A percentile compares a stretch with the other conserved stretches of the same genome.
phyloP scores from a whole-genome alignment of 2,113 vertebrate species.

The Tyto alba region DNA sequence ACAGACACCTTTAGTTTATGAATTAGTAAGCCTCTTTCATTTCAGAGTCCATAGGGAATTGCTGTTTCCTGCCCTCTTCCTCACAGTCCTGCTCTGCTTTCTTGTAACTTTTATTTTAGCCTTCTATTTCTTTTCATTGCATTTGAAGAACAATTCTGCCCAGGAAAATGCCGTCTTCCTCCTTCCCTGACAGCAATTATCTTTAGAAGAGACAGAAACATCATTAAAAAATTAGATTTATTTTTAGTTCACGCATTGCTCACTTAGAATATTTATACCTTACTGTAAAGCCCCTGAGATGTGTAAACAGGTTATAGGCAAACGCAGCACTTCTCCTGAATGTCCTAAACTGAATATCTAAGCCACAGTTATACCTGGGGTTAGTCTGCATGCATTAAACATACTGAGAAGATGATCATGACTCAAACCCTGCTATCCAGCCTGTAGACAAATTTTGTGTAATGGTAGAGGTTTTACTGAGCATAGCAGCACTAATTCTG shows the following conservation, averaged over 20 bases:
- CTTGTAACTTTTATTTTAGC: slow-evolving; percentile 45
- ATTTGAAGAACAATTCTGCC: not conserved
- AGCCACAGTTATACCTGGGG: not conserved
- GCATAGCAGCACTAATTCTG: not conserved
- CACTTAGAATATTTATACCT: not conserved
- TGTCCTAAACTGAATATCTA: not conserved
- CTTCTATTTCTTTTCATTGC: not conserved
- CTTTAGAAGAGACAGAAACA: not conserved
- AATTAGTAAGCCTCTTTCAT: slow-evolving; percentile 59
- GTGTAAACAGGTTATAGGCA: not conserved
- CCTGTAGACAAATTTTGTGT: fast-evolving
- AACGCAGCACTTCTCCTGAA: not conserved
- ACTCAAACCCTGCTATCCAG: not conserved
- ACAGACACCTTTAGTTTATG: slow-evolving; percentile 40
- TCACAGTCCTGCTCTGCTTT: not conserved
- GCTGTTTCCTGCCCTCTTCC: slow-evolving; percentile 2
- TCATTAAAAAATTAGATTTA: not conserved
- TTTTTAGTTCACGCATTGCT: not conserved
- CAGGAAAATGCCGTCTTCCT: not conserved
- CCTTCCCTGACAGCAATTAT: not conserved
- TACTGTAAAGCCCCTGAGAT: not conserved
- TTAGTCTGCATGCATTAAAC: not conserved
- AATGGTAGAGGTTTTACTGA: not conserved
- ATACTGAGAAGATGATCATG: fast-evolving
- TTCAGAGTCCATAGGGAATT: slow-evolving; percentile 8